phyloP scores from a whole-genome alignment of 2,888 invertebrate genomes.

The Aethes cnicana region DNA sequence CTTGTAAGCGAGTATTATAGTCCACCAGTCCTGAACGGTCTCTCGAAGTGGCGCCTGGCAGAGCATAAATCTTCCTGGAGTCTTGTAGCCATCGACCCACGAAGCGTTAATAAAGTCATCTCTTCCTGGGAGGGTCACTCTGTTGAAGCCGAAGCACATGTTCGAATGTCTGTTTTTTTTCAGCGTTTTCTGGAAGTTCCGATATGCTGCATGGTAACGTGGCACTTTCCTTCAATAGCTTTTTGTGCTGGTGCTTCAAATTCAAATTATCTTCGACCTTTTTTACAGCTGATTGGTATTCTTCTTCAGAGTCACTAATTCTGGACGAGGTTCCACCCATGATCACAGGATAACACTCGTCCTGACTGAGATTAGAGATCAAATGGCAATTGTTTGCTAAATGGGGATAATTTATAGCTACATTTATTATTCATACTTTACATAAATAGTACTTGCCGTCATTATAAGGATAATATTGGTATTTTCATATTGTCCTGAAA shows the following conservation, averaged over 20 bases:
- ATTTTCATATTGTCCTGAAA: background rate
- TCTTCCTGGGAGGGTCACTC: constrained; percentile 5
- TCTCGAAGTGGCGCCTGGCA: constrained; percentile 24
- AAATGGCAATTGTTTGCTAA: constrained; percentile 9
- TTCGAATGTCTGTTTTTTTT: constrained; percentile 13
- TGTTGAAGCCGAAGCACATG: constrained; percentile 14
- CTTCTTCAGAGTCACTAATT: background rate
- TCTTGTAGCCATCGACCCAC: constrained; percentile 21
- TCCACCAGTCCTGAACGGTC: constrained; percentile 21
- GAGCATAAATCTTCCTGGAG: constrained; percentile 21
- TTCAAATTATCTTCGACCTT: background rate
- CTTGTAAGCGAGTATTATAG: constrained; percentile 16
- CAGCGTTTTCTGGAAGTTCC: constrained; percentile 3
- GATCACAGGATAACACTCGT: constrained; percentile 11
- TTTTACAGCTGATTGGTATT: constrained; percentile 4
- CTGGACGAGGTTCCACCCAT: constrained; percentile 9
- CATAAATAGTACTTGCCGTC: constrained; percentile 1
- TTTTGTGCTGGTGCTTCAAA: constrained; percentile 6
- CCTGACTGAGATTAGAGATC: constrained; percentile 13
- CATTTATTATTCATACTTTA: constrained; percentile 8
- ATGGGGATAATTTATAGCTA: constrained; percentile 1
- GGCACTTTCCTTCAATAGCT: constrained; percentile 5
- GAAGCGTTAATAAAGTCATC: constrained; percentile 18
- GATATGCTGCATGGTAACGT: background rate
- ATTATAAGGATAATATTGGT: constrained; percentile 9